Conservation (phyloP, 2,113 vertebrate species). For the Pseudorectes ferrugineus region DNA sequence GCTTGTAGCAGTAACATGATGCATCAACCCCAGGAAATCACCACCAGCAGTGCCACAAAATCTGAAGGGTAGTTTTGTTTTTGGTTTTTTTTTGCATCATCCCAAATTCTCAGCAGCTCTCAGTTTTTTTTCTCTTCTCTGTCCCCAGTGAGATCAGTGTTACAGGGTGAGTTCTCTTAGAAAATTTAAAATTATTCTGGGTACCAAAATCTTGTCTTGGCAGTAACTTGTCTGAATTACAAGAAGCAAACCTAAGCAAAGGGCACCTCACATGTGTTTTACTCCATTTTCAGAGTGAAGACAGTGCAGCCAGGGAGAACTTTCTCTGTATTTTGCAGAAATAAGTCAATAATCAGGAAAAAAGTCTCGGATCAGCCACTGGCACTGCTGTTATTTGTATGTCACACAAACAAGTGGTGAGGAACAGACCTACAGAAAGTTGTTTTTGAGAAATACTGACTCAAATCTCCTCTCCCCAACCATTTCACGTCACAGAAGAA, state of each 20-base stretch:
- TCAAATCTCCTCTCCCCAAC: not conserved
- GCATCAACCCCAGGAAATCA: not conserved
- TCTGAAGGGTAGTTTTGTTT: not conserved
- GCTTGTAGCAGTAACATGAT: accelerated
- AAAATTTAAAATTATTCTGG: not conserved
- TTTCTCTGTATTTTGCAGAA: not conserved
- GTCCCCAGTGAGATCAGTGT: not conserved
- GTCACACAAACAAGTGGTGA: not conserved
- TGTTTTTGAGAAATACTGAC: not conserved
- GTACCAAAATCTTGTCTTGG: not conserved
- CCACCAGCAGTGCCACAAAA: not conserved
- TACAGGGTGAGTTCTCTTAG: not conserved
- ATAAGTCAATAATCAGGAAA: not conserved
- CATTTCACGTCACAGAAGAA: not conserved
- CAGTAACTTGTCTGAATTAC: not conserved
- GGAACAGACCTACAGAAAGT: not conserved
- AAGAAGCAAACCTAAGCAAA: not conserved
- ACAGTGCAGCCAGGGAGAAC: not conserved
- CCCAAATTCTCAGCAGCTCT: not conserved
- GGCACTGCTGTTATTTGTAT: not conserved
- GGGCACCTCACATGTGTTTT: not conserved
- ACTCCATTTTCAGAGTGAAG: not conserved
- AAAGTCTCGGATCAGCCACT: not conserved
- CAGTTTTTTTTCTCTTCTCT: not conserved
- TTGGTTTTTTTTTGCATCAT: not conserved